Conservation (phyloP, 2,113 vertebrate species). For the Polyodon spathula region DNA sequence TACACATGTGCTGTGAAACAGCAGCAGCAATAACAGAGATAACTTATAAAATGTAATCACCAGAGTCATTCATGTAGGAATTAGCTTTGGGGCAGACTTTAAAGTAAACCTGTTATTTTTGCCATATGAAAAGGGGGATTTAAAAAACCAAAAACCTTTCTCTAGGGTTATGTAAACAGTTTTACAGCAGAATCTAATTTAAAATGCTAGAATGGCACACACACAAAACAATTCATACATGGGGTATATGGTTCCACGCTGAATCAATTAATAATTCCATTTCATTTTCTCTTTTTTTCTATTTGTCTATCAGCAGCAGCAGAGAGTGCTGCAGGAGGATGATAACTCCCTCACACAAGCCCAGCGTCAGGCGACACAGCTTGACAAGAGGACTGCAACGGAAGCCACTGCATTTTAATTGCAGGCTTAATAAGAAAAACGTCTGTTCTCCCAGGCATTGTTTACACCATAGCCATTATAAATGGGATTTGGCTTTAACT, state of each 20-base stretch:
- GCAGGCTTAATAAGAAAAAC: conserved; percentile 24
- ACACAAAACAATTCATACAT: conserved; percentile 8
- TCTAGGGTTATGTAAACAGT: conserved; percentile 19
- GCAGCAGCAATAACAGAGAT: no score
- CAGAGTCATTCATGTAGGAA: conserved; percentile 9
- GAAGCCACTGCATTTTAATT: conserved; percentile 19
- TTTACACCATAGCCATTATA: conserved; percentile 7
- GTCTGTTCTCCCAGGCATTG: conserved; percentile 11
- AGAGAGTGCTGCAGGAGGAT: conserved; percentile 11
- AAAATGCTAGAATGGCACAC: conserved; percentile 7
- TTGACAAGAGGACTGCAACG: not conserved
- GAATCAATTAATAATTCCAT: conserved; percentile 18
- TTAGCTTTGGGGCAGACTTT: conserved; percentile 12
- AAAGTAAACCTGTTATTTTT: conserved; percentile 5
- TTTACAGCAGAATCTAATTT: conserved; percentile 13
- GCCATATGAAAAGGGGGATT: not conserved
- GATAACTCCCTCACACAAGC: conserved; percentile 22
- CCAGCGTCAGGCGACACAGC: conserved; percentile 9
- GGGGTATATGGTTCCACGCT: conserved; percentile 4
- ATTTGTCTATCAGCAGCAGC: conserved; percentile 18
- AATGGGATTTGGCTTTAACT: conserved; percentile 4
- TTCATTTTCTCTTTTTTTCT: conserved; percentile 17
- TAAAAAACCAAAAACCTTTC: not conserved
- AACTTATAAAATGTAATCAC: no score
- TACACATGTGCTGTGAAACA: no score